A percentile compares a stretch with the other conserved stretches of the same genome.
Conservation (phyloP, 2,113 vertebrate species). For the Arizona elegans region DNA sequence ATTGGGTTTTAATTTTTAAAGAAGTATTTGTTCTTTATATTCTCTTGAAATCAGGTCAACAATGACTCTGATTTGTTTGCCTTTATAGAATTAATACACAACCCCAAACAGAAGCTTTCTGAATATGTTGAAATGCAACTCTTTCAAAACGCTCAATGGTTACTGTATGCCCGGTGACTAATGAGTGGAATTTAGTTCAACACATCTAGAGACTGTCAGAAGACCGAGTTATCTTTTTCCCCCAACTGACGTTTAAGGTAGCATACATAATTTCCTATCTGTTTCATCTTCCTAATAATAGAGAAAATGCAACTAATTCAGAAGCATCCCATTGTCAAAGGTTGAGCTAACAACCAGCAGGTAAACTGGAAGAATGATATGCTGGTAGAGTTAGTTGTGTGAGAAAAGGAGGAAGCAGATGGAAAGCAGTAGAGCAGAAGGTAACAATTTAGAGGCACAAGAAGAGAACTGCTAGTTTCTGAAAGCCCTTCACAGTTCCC, state of each 20-base stretch:
- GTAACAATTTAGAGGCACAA: not conserved
- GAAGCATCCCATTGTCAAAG: not conserved
- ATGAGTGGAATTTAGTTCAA: not conserved
- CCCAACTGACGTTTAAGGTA: not conserved
- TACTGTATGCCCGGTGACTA: not conserved
- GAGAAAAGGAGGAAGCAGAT: not conserved
- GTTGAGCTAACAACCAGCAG: not conserved
- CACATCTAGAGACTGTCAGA: not conserved
- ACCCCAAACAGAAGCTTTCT: not conserved
- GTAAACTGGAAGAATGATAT: not conserved
- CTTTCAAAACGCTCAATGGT: not conserved
- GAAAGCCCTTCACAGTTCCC: not conserved
- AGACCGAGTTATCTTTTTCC: not conserved
- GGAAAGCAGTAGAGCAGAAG: not conserved
- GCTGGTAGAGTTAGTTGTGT: not conserved
- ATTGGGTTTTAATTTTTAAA: conserved; percentile 1
- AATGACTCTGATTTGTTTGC: not conserved
- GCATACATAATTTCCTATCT: not conserved
- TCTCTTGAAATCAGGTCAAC: not conserved
- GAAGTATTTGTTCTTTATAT: not conserved
- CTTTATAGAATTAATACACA: not conserved
- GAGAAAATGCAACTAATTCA: not conserved
- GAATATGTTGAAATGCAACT: not conserved
- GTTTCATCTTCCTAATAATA: not conserved
- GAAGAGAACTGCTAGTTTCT: not conserved